phyloP scores from a whole-genome alignment of 2,113 vertebrate species.

The Daboia siamensis region DNA sequence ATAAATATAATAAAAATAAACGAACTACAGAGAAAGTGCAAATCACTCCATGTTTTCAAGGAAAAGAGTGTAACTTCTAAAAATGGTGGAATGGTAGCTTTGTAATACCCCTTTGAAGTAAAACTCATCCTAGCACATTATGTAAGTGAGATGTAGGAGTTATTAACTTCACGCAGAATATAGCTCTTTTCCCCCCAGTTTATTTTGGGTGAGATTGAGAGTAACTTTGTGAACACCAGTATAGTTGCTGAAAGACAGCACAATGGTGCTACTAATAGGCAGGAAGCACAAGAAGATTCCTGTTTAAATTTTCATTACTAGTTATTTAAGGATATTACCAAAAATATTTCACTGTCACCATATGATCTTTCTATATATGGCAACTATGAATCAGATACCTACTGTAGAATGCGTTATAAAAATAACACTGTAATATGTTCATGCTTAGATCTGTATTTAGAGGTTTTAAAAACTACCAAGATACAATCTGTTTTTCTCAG shows the following conservation, averaged over 20 bases:
- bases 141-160: background rate
- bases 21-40: background rate
- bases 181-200: background rate
- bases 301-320: constrained; percentile 39
- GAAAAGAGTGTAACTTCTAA: background rate
- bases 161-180: background rate
- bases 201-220: constrained; percentile 52
- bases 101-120: constrained; percentile 4
- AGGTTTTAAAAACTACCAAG: constrained; percentile 1
- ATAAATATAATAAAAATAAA: background rate
- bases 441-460: background rate
- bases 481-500: background rate
- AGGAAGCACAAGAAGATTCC: constrained; percentile 26
- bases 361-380: constrained; percentile 25
- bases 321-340: constrained; percentile 42
- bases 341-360: constrained; percentile 44
- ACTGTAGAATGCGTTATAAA: constrained; percentile 23
- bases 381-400: constrained; percentile 40
- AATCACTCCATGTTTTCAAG: background rate
- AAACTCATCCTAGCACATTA: background rate
- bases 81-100: background rate
- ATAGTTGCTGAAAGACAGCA: constrained; percentile 49
- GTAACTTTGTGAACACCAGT: constrained; percentile 44
- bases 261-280: constrained; percentile 34
- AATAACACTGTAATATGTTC: constrained; percentile 19